phyloP scores from a whole-genome alignment of 2,113 vertebrate genomes.

The Chaetodon trifascialis region DNA sequence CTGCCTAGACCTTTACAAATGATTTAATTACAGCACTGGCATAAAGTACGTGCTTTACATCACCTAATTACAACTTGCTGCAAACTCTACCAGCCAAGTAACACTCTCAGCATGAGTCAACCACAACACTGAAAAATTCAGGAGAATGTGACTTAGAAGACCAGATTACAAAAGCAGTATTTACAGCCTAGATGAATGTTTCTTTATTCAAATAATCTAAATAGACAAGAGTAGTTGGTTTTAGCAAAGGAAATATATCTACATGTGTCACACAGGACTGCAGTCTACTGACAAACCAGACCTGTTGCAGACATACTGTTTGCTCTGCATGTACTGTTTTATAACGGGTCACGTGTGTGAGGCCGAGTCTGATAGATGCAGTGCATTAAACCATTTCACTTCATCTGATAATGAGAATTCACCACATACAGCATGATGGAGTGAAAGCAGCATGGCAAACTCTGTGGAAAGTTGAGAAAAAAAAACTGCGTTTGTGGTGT shows the following conservation, averaged over 20 bases:
- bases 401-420: too few relatives aligned
- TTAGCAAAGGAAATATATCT: not conserved
- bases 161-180: not conserved
- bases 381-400: too few relatives aligned
- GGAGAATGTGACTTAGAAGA: not conserved
- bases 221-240: not conserved
- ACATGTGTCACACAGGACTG: not conserved
- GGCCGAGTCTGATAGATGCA: not conserved
- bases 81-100: not conserved
- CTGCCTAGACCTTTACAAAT: slow-evolving; percentile 22
- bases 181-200: not conserved
- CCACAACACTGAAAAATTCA: not conserved
- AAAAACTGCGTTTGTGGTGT: not conserved
- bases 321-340: not conserved
- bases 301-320: not conserved
- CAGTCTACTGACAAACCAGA: not conserved
- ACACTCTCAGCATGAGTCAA: not conserved
- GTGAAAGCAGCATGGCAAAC: not conserved
- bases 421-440: not conserved
- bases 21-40: slow-evolving; percentile 13
- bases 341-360: not conserved
- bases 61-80: not conserved
- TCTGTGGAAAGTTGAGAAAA: not conserved
- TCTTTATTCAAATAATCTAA: not conserved
- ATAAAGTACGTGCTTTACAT: slow-evolving; percentile 22